Conservation (phyloP, 2,888 invertebrate genomes). For the Willowsia nigromaculata region DNA sequence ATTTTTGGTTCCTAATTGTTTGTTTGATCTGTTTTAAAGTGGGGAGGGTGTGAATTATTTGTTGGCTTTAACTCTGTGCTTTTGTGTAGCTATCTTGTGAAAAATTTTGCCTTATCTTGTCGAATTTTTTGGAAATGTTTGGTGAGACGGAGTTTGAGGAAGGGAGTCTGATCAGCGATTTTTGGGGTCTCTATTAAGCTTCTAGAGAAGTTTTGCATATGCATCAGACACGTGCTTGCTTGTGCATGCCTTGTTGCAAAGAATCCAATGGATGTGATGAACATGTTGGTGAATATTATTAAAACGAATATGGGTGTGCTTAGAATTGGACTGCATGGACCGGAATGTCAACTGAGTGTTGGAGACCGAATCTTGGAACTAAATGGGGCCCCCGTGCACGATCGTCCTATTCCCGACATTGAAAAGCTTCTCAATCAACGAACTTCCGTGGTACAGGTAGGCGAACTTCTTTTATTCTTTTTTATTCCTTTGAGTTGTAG, state of each 20-base stretch:
- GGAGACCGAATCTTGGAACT: constrained; percentile 97
- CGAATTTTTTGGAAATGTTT: not conserved
- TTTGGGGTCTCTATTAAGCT: not conserved
- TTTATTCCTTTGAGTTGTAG: not conserved
- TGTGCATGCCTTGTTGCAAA: not conserved
- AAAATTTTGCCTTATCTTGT: not conserved
- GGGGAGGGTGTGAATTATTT: too few relatives aligned
- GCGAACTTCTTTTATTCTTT: not conserved
- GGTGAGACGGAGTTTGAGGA: not conserved
- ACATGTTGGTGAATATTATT: constrained; percentile 63
- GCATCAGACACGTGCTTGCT: not conserved
- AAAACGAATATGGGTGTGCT: constrained; percentile 75
- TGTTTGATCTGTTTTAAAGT: too few relatives aligned
- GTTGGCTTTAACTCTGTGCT: not conserved
- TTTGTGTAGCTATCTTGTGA: not conserved
- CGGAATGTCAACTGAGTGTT: constrained; percentile 80
- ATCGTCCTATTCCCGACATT: constrained; percentile 89
- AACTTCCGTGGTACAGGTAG: constrained; percentile 88
- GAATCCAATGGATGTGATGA: constrained; percentile 14
- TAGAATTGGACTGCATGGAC: constrained; percentile 77
- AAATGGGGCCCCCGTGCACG: constrained; percentile 92
- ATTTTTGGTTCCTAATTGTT: too few relatives aligned
- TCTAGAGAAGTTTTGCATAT: not conserved
- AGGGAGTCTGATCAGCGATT: not conserved
- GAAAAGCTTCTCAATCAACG: constrained; percentile 88